A percentile compares a stretch with the other conserved stretches of the same genome.
Conservation (phyloP, 2,888 invertebrate species). For the Leucozona laternaria region DNA sequence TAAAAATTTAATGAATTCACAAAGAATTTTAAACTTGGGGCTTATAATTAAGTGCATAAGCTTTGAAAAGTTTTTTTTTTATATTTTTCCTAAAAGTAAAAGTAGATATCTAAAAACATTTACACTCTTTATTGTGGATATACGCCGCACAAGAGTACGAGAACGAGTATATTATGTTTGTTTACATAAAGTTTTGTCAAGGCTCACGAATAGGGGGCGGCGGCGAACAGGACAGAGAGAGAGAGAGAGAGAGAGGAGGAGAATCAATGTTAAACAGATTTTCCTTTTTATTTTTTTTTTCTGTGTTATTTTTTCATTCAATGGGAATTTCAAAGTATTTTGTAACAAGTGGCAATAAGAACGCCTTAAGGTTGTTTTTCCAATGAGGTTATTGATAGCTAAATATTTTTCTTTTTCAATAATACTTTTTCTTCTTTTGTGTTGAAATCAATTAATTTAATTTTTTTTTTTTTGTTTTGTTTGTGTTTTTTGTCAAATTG, state of each 20-base stretch:
- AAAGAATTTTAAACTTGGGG: conserved; percentile 18
- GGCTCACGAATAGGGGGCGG: neutral
- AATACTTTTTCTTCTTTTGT: conserved; percentile 12
- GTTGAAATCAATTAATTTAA: conserved; percentile 33
- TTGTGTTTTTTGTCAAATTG: neutral
- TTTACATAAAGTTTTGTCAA: conserved; percentile 30
- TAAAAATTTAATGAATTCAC: conserved; percentile 29
- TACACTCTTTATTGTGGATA: conserved; percentile 8
- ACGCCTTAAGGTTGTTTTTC: conserved; percentile 32
- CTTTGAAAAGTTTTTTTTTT: conserved; percentile 13
- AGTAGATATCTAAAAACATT: conserved; percentile 18
- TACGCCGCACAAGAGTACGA: neutral
- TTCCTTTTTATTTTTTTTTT: neutral
- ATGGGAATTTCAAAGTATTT: conserved; percentile 4
- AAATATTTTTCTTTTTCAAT: conserved; percentile 1
- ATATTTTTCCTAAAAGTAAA: neutral
- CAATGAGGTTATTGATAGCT: conserved; percentile 25
- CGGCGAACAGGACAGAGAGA: no score
- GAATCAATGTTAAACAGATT: conserved; percentile 37
- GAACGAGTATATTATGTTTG: neutral
- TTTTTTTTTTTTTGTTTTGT: neutral
- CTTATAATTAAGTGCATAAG: conserved; percentile 38
- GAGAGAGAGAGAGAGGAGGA: neutral
- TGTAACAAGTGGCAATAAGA: conserved; percentile 38
- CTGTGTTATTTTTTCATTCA: neutral